Evolutionary conservation across 2,797 vertebrate genomes (phyloP), one percentile per base, ranked within the genome.

Genomic region (Centropyge bicolor): DNA sequence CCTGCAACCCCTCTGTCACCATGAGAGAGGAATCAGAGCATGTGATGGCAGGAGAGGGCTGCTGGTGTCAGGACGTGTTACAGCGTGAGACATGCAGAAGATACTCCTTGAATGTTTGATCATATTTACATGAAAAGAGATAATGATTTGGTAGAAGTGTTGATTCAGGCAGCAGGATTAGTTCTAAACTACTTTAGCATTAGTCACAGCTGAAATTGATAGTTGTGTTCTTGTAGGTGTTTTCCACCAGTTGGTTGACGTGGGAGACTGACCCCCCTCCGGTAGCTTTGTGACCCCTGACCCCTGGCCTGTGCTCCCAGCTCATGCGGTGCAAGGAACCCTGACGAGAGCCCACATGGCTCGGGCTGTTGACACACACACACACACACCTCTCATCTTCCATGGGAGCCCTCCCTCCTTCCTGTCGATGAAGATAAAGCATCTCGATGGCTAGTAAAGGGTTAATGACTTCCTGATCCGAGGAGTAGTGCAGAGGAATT

Each of bases 401-500:
- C 51, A n/a, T 5, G 36, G 20, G 22, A 71, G 40, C 36, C 73
- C 38, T 27, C 16, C 20, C 61, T 54, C 51, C 51, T 35, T 83
- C 73, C 64, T 72, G 54, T 70, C 5, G 11, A 68, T 74, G 57
- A 8, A 80, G 14, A 82, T 69, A 22, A 80, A 77, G 55, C 19
- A 14, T 67, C 64, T 65, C 14, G 1, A 31, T 16, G n/a, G 40
- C 69, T 19, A 59, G 63, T 81, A 65, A 85, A 89, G 80, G 81
- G 80, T 91, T 90, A 87, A 88, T 78, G 80, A 79, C 87, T 89
- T 88, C 78, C 77, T 71, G 71, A 83, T 86, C 71, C 64, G 78
- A 86, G 64, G 65, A 56, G 84, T 56, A 62, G 74, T 70, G 48
- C 48, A 46, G 69, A 90, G 89, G 91, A 93, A 92, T 92, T 72